Evolutionary conservation across 2,113 vertebrate genomes (phyloP), one percentile per base, ranked within the genome.

Genomic region (Emydocephalus ijimae): DNA sequence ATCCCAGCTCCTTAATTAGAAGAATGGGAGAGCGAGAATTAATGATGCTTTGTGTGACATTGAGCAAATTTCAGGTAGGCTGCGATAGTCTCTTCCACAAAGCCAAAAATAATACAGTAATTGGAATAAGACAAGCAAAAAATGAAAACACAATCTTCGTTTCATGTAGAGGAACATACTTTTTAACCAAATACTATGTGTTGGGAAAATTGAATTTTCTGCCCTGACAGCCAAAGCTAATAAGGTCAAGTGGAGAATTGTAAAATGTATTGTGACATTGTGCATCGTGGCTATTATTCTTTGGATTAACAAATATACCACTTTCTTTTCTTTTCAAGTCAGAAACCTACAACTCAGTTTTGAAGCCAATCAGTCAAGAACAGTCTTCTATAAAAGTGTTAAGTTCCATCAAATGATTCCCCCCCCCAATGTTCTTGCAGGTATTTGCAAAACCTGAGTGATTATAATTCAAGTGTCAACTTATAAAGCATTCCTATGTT

Each of bases 1-100:
- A 95, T 91, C 92, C 95, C 43, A 90, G 12, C 43, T 94, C 87
- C 94, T 91, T 95, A 96, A 95, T 94, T 94, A 96, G 91, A 96
- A 96, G 94, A 95, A 94, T 89, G 34, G 94, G 91, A 94, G 89
- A 95, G 50, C 89, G 91, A 91, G 91, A 34, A 90, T 94, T 88
- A 90, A 89, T 87, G 94, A 88, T 24, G 52, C 89, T 74, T 45
- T 55, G 48, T 20, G 48, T 91, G 94, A 90, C 21, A 92, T 56
- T 92, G 89, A 34, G 94, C 95, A 95, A 20, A 74, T 93, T 95
- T 96, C 93, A 89, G 89, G 91, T 56, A 96, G 95, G 92, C 21
- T 96, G 92, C 88, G 9, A 1, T 10, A 87, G 3, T 34, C 6
- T 0, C 10, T 90, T 90, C 39, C 89, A 11, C 91, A 48, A n/a